phyloP scores from a whole-genome alignment of 2,797 vertebrate species.

The Crenichthys baileyi region DNA sequence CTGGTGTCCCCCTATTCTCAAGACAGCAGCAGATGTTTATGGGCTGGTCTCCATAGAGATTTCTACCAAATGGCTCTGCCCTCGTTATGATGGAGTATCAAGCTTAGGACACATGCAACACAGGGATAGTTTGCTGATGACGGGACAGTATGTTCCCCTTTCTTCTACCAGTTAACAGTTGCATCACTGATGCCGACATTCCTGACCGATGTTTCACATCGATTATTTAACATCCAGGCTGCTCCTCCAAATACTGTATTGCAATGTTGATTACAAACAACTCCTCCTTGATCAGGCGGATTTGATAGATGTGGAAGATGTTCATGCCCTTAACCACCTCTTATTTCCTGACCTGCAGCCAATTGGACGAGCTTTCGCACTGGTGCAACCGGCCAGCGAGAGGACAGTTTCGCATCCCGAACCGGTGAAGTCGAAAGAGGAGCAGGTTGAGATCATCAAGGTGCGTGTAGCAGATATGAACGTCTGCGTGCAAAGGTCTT shows the following conservation, averaged over 20 bases:
- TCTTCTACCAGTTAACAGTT: conserved; percentile 5
- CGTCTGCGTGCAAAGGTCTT: background rate
- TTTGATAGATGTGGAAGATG: conserved; percentile 15
- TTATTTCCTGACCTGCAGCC: conserved; percentile 76
- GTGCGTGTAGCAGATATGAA: conserved; percentile 63
- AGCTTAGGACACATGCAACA: conserved; percentile 1
- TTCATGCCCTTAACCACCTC: conserved; percentile 25
- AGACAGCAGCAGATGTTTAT: conserved; percentile 54
- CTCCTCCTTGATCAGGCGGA: conserved; percentile 7
- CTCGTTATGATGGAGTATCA: conserved; percentile 23
- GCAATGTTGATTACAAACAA: conserved; percentile 13
- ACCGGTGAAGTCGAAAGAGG: conserved; percentile 84
- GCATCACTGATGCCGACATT: conserved; percentile 3
- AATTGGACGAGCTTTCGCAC: conserved; percentile 86
- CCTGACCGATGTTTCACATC: conserved; percentile 1
- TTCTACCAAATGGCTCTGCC: conserved; percentile 30
- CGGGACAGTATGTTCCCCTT: background rate
- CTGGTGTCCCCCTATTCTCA: conserved; percentile 28
- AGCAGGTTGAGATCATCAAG: conserved; percentile 94
- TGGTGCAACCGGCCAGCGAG: conserved; percentile 81
- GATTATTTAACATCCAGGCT: background rate
- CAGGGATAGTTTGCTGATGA: background rate
- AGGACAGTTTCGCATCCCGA: conserved; percentile 80
- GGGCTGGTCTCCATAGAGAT: conserved; percentile 39
- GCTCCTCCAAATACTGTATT: background rate